Conservation (phyloP, 2,797 vertebrate species). For the Falco biarmicus region DNA sequence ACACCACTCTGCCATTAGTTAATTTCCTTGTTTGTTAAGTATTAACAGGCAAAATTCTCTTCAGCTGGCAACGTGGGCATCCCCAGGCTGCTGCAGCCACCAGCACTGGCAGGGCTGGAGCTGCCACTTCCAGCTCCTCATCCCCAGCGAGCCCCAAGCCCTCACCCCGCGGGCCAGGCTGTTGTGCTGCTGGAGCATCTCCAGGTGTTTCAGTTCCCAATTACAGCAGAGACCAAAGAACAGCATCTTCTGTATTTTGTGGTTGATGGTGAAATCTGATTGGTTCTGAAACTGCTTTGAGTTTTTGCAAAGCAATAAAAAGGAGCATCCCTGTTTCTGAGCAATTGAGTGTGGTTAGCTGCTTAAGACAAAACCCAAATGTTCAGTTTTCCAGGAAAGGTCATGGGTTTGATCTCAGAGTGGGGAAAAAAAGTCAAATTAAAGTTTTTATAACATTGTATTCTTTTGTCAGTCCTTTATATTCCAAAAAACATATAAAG, state of each 20-base stretch:
- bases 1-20: background rate
- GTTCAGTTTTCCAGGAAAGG: background rate
- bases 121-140: background rate
- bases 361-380: background rate
- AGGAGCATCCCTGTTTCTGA: background rate
- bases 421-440: background rate
- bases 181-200: rapidly evolving
- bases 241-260: background rate
- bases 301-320: background rate
- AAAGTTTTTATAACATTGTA: background rate
- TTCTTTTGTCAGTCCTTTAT: background rate
- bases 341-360: background rate
- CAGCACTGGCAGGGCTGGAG: rapidly evolving
- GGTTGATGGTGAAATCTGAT: background rate
- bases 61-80: background rate
- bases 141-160: background rate
- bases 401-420: background rate
- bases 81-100: background rate
- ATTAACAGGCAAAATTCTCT: background rate
- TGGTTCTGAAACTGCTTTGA: background rate
- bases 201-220: background rate
- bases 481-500: background rate
- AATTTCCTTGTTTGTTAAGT: background rate
- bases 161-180: rapidly evolving
- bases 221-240: background rate